phyloP scores from a whole-genome alignment of 2,113 vertebrate species.

The Australoheros scitulus region DNA sequence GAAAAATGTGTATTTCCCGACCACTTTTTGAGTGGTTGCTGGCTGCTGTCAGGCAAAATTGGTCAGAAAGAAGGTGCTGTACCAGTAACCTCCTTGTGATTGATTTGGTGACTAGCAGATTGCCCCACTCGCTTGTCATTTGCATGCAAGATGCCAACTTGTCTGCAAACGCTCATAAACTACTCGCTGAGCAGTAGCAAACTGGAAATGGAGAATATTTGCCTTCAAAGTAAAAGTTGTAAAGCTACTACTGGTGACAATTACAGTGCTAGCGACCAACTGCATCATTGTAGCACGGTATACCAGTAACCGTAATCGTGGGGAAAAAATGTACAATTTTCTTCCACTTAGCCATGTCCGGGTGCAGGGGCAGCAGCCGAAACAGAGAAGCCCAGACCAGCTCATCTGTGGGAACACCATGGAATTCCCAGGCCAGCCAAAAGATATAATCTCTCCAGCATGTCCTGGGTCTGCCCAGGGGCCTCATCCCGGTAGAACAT shows the following conservation, averaged over 20 bases:
- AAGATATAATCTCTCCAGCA: too few species aligned
- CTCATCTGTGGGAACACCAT: too few species aligned
- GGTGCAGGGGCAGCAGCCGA: too few species aligned
- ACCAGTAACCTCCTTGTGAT: not conserved
- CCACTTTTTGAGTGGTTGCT: not conserved
- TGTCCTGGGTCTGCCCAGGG: too few species aligned
- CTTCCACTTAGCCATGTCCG: too few species aligned
- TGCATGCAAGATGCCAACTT: not conserved
- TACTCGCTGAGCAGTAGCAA: not conserved
- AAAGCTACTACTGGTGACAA: fast-evolving
- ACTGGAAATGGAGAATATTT: not conserved
- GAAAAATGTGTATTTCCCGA: not conserved
- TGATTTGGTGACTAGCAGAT: not conserved
- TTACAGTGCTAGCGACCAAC: not conserved
- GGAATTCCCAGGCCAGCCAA: too few species aligned
- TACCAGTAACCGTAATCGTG: not conserved
- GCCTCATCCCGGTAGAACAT: too few species aligned
- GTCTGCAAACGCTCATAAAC: not conserved
- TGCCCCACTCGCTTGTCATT: not conserved
- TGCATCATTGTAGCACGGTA: not conserved
- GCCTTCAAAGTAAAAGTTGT: not conserved
- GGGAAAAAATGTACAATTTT: too few species aligned
- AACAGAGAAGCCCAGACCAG: too few species aligned
- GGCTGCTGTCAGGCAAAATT: not conserved
- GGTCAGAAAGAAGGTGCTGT: not conserved